Percentiles rank a stretch among this genome's conserved stretches.
Evolutionary conservation across 1,140 invertebrate species (phyloP).

Genomic region (Platyscapa corneri): DNA sequence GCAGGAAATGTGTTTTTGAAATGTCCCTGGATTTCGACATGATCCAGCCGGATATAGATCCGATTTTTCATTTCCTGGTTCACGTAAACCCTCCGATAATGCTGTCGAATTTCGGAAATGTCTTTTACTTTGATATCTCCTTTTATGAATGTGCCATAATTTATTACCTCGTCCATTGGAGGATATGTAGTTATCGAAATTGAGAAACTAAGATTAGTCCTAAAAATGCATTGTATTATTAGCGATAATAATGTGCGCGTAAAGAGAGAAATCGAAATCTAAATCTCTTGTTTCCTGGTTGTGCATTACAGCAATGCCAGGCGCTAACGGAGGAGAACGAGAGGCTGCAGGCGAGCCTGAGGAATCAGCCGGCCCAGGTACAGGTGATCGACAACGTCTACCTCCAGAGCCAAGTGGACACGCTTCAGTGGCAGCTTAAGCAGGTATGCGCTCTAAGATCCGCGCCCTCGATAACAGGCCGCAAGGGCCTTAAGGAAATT

Average conservation of each 20-base stretch:
- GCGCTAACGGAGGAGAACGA: conserved; percentile 73
- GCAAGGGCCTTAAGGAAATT: not conserved
- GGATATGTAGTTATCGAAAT: no score
- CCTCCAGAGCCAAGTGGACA: conserved; percentile 84
- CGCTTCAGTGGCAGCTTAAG: conserved; percentile 86
- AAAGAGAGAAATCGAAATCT: not conserved
- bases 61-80: no score
- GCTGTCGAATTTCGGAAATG: no score
- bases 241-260: not conserved
- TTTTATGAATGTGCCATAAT: no score
- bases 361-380: conserved; percentile 59
- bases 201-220: no score
- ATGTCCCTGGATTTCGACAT: no score
- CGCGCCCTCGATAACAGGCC: not conserved
- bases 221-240: no score
- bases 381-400: conserved; percentile 78
- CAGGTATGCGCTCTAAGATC: conserved; percentile 76
- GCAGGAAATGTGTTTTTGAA: not conserved
- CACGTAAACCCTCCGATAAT: no score
- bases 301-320: conserved; percentile 74
- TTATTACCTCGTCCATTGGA: no score
- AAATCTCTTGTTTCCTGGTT: conserved; percentile 2
- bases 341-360: conserved; percentile 69
- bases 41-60: no score
- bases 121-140: no score